phyloP scores from a whole-genome alignment of 2,113 vertebrate genomes.

The Hippocampus abdominalis region DNA sequence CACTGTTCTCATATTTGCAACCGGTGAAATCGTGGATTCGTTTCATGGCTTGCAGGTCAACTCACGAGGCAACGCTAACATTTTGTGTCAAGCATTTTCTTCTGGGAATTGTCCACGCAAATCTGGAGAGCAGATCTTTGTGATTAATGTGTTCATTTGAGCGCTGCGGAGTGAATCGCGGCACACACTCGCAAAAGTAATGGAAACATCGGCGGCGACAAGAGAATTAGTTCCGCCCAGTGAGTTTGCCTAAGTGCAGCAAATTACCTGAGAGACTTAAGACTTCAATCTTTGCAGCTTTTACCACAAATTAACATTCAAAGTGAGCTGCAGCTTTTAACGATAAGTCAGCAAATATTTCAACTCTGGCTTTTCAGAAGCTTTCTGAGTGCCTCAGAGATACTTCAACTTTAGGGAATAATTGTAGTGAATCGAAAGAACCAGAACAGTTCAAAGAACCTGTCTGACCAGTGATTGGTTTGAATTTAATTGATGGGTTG shows the following conservation, averaged over 20 bases:
- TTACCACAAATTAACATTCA: constrained; percentile 24
- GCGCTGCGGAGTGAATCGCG: background rate
- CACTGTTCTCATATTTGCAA: constrained; percentile 18
- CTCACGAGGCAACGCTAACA: background rate
- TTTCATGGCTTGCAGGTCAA: constrained; percentile 7
- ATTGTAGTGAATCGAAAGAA: background rate
- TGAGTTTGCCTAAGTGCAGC: constrained; percentile 51
- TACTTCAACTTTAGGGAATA: background rate
- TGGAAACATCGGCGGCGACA: background rate
- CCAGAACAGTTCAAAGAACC: background rate
- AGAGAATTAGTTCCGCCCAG: constrained; percentile 57
- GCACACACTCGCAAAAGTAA: background rate
- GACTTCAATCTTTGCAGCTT: constrained; percentile 66
- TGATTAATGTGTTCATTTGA: constrained; percentile 39
- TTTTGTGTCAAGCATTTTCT: background rate
- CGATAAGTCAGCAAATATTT: background rate
- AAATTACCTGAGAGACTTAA: constrained; percentile 70
- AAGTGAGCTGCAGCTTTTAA: background rate
- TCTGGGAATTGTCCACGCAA: constrained; percentile 1
- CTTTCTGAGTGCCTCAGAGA: background rate
- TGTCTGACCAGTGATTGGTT: background rate
- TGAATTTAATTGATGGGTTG: background rate
- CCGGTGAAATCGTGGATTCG: constrained; percentile 7
- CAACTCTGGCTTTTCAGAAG: background rate
- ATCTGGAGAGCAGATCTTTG: constrained; percentile 31